Percentiles rank a stretch among this genome's conserved stretches.
phyloP scores from a whole-genome alignment of 2,113 vertebrate species.

The Bubo blakistoni region DNA sequence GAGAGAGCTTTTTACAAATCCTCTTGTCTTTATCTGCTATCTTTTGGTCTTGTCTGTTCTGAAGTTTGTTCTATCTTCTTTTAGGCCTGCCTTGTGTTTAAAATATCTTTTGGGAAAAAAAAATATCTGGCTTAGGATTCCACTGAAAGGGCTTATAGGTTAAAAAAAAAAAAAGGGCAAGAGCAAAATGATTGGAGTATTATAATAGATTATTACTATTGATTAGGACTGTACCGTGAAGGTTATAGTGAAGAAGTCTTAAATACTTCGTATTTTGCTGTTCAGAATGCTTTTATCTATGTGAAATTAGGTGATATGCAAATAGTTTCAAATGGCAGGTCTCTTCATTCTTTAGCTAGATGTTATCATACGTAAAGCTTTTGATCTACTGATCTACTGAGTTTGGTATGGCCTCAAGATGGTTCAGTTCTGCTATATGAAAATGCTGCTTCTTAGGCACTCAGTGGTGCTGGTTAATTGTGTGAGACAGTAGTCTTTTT shows the following conservation, averaged over 20 bases:
- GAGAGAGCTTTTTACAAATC: not conserved
- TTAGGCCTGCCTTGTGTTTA: not conserved
- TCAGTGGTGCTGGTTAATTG: not conserved
- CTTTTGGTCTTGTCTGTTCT: not conserved
- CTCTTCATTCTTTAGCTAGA: not conserved
- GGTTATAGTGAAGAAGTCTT: not conserved
- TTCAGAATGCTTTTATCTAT: not conserved
- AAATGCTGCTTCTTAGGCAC: not conserved
- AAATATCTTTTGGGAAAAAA: not conserved
- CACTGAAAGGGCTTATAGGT: not conserved
- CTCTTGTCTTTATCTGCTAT: not conserved
- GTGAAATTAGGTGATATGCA: not conserved
- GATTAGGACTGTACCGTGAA: not conserved
- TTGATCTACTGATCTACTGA: not conserved
- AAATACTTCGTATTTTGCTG: not conserved
- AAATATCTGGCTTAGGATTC: not conserved
- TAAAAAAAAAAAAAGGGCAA: not conserved
- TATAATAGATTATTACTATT: not conserved
- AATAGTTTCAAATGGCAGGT: not conserved
- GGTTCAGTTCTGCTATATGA: not conserved
- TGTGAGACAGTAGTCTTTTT: not conserved
- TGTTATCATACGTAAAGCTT: not conserved
- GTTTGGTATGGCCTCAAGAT: not conserved
- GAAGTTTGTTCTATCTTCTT: not conserved
- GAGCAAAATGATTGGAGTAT: not conserved